Conservation (phyloP, 2,888 invertebrate genomes). For the Phaedon cochleariae region DNA sequence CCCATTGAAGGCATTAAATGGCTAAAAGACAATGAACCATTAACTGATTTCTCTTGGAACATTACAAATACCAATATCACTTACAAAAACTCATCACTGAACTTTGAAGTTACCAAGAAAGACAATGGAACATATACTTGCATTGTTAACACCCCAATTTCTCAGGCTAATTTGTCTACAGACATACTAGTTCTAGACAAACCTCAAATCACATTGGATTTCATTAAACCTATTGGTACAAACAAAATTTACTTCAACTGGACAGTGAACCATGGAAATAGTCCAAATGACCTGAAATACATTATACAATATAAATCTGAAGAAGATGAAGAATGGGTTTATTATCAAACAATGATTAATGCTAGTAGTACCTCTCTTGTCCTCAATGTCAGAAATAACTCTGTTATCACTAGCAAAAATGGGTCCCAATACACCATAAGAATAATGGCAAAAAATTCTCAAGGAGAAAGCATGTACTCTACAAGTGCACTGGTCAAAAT, state of each 20-base stretch:
- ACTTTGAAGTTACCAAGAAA: constrained; percentile 69
- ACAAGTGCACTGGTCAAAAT: constrained; percentile 69
- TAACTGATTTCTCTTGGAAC: constrained; percentile 53
- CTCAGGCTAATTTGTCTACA: constrained; percentile 49
- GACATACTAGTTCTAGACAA: constrained; percentile 69
- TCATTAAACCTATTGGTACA: constrained; percentile 78
- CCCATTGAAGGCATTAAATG: constrained; percentile 68
- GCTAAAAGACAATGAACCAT: constrained; percentile 66
- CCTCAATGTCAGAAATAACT: constrained; percentile 63
- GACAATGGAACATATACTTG: constrained; percentile 79
- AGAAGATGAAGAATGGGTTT: constrained; percentile 66
- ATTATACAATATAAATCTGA: constrained; percentile 65
- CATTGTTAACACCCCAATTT: constrained; percentile 56
- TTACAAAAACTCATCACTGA: constrained; percentile 66
- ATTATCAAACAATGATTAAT: constrained; percentile 69
- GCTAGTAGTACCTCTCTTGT: constrained; percentile 75
- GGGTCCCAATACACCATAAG: constrained; percentile 74
- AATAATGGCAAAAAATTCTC: constrained; percentile 73
- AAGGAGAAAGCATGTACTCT: constrained; percentile 68
- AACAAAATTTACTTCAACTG: constrained; percentile 82
- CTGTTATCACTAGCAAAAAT: constrained; percentile 62
- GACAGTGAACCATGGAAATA: constrained; percentile 82
- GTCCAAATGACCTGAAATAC: constrained; percentile 70
- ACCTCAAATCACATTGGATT: constrained; percentile 76
- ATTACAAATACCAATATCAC: constrained; percentile 65